These are phyloP conservation scores for Sylvicola cinctus DNA, from an alignment of 2,888 invertebrate species.

Conservation along the genomic window DNA sequence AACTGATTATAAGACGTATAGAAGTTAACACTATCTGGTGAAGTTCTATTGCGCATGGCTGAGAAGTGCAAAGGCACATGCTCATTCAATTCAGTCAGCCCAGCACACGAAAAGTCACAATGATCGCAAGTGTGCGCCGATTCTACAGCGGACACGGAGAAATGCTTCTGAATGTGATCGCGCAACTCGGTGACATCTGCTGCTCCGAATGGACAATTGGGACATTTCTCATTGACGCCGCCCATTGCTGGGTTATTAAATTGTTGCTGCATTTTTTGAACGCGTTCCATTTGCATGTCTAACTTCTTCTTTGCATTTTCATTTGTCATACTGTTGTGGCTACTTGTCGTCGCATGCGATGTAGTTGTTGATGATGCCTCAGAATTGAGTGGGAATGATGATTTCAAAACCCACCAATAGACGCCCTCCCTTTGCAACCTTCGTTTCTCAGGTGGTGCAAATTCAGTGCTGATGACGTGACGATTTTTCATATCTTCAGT, in stretches of 20 bases:
- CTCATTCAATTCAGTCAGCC: too few species aligned
- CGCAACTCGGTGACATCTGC: constrained; percentile 48
- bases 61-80: too few species aligned
- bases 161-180: constrained; percentile 56
- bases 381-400: neutral
- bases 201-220: constrained; percentile 62
- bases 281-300: constrained; percentile 3
- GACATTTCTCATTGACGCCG: constrained; percentile 28
- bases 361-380: neutral
- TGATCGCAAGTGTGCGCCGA: constrained; percentile 51
- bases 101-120: constrained; percentile 46
- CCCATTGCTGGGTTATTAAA: constrained; percentile 5
- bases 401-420: neutral
- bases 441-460: constrained; percentile 33
- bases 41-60: too few species aligned
- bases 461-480: constrained; percentile 39
- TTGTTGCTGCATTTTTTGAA: constrained; percentile 7
- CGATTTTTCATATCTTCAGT: constrained; percentile 44
- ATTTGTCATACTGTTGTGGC: neutral
- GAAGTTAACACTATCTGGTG: too few species aligned
- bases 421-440: neutral
- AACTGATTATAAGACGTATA: too few species aligned
- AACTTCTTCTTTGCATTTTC: too few species aligned
- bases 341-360: too few species aligned
- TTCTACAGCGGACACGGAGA: constrained; percentile 32